Percentiles rank a stretch among this genome's conserved stretches.
Evolutionary conservation across 2,113 vertebrate genomes (phyloP).

Genomic region (Xiphophorus couchianus): DNA sequence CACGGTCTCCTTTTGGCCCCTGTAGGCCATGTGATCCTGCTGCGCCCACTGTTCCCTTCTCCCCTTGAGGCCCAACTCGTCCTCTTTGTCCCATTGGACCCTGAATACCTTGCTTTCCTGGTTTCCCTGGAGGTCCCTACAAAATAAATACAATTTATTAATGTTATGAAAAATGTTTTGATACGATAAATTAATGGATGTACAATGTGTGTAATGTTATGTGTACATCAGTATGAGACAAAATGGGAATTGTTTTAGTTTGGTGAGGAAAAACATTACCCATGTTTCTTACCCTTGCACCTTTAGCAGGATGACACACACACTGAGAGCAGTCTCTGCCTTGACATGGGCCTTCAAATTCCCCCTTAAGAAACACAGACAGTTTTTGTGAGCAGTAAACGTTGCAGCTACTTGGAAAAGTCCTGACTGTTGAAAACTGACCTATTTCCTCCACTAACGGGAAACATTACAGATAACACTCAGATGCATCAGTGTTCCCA

Average conservation of each 20-base stretch:
- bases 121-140: constrained; percentile 59
- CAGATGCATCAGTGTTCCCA: constrained; percentile 30
- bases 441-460: constrained; percentile 3
- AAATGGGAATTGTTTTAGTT: not conserved
- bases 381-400: not conserved
- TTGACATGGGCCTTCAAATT: constrained; percentile 38
- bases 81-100: constrained; percentile 47
- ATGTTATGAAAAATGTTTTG: not conserved
- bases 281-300: constrained; percentile 50
- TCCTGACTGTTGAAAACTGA: constrained; percentile 5
- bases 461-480: constrained; percentile 14
- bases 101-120: constrained; percentile 30
- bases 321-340: constrained; percentile 65
- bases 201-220: not conserved
- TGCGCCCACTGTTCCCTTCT: constrained; percentile 83
- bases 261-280: not conserved
- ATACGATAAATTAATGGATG: not conserved
- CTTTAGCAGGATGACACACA: constrained; percentile 64
- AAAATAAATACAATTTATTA: not conserved
- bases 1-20: constrained; percentile 83
- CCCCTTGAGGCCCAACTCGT: constrained; percentile 74
- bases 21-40: constrained; percentile 77
- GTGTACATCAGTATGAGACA: not conserved
- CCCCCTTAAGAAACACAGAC: constrained; percentile 47
- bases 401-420: constrained; percentile 4